Conservation (phyloP, 2,797 vertebrate genomes). For the Lepilemur septentrionalis region DNA sequence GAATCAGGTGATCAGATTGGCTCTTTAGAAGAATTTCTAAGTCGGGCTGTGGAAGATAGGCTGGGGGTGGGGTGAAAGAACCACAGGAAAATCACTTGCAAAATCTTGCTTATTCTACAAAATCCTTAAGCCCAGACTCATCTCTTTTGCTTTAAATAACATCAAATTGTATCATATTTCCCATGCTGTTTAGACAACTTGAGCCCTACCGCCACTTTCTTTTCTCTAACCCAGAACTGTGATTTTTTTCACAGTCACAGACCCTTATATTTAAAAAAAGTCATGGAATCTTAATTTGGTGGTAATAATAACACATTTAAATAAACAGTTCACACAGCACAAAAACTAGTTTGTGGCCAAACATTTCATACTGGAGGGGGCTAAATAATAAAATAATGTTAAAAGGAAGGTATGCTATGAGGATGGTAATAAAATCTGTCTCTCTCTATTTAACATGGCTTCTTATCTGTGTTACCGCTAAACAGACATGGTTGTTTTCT, state of each 20-base stretch:
- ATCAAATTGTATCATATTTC: background rate
- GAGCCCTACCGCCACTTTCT: background rate
- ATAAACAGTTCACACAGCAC: background rate
- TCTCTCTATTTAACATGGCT: background rate
- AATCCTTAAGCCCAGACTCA: background rate
- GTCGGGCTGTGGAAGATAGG: background rate
- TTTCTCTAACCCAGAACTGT: background rate
- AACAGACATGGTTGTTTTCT: background rate
- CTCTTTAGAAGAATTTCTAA: background rate
- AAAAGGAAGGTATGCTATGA: background rate
- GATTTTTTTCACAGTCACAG: background rate
- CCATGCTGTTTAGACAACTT: background rate
- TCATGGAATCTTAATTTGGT: background rate
- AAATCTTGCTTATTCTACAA: background rate
- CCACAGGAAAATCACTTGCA: background rate
- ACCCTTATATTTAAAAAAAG: background rate
- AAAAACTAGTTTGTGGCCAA: background rate
- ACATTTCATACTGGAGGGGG: background rate
- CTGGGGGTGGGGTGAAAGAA: background rate
- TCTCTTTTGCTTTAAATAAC: conserved; percentile 17
- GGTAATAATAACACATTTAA: conserved; percentile 10
- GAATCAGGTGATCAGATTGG: background rate
- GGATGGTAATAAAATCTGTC: background rate
- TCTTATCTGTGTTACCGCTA: background rate
- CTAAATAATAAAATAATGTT: background rate